Base-by-base conservation (phyloP, 2,888 invertebrate genomes). In the Imbricaverruca yamaguchii region DNA sequence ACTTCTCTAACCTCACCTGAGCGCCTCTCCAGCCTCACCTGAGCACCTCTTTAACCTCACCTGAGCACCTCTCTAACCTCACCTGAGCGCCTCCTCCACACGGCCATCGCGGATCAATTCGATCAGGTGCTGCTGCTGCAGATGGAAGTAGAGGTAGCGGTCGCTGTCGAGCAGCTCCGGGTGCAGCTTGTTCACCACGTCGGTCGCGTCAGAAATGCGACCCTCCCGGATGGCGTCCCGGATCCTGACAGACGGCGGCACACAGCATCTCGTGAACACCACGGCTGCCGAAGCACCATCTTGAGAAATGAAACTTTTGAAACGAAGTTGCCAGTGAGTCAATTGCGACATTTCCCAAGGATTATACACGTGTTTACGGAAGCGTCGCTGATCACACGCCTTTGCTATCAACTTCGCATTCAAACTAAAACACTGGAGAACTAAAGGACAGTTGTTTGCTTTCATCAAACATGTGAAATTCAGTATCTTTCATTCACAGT, bases 81-180 rank as follows among this genome's bases (percentile, higher is more conserved):
- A 74, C 74, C 74, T n/a, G 11, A 97, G 88, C 0, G 96, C 96
- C 85, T 94, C 95, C 86, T 96, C 96, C 7, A 96, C 92, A 82
- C 93, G 91, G 12, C 94, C 94, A 77, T 91, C 92, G 82, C 96
- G 90, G 82, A 96, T 96, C 82, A 97, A 87, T 87, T 96, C 96
- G 84, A 96, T 92, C 74, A 96, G 89, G 87, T 96, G 95, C 82
- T 96, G 90, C 91, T 96, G 96, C 92, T 95, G 95, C 84, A 98
- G 90, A 87, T 97, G 97, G 87, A 99, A 98, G 87, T 95, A 97
- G 55, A 98, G 90, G 88, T 96, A 95, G 89, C 96, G 91, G 87
- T 98, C 96, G 88, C 96, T 96, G 87, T 97, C 97, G 83, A 99
- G 88, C 80, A 99, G 88, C 87, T 98, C 97, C 0, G 98, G 98